These are phyloP conservation scores for Argyrosomus regius DNA, from an alignment of 2,797 vertebrate species.

Conservation along the genomic window DNA sequence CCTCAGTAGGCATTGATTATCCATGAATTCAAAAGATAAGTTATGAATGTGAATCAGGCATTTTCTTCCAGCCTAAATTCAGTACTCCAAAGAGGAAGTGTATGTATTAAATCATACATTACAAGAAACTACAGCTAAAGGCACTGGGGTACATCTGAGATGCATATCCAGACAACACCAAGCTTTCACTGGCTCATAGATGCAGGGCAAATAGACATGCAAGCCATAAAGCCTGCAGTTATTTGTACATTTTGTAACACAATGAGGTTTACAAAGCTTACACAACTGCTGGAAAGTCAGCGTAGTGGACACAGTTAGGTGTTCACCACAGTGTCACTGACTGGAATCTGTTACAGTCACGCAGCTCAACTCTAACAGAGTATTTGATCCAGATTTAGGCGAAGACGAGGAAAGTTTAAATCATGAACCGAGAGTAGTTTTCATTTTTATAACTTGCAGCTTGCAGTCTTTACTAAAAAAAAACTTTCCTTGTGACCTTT, in stretches of 20 bases:
- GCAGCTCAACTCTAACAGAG: conserved; percentile 3
- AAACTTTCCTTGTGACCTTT: conserved; percentile 38
- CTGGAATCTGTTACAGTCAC: not conserved
- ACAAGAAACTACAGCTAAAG: conserved; percentile 57
- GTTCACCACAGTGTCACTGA: too few species aligned
- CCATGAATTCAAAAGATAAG: conserved; percentile 84
- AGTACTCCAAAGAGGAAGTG: conserved; percentile 65
- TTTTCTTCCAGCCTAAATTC: conserved; percentile 66
- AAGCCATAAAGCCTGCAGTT: conserved; percentile 8
- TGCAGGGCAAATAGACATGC: conserved; percentile 22
- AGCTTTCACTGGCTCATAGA: conserved; percentile 24
- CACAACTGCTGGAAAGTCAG: conserved; percentile 6
- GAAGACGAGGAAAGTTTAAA: conserved; percentile 6
- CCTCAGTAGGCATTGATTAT: conserved; percentile 85
- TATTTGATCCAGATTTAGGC: conserved; percentile 18
- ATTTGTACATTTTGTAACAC: not conserved
- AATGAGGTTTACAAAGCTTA: not conserved
- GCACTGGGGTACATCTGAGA: conserved; percentile 41
- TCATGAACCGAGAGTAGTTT: not conserved
- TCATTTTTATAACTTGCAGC: not conserved
- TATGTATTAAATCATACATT: conserved; percentile 77
- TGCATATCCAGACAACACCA: conserved; percentile 43
- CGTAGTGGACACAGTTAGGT: not conserved
- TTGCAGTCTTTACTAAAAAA: conserved; percentile 1
- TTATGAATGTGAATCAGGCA: conserved; percentile 82